Conservation (phyloP, 2,888 invertebrate genomes). For the Amaurobius ferox region DNA sequence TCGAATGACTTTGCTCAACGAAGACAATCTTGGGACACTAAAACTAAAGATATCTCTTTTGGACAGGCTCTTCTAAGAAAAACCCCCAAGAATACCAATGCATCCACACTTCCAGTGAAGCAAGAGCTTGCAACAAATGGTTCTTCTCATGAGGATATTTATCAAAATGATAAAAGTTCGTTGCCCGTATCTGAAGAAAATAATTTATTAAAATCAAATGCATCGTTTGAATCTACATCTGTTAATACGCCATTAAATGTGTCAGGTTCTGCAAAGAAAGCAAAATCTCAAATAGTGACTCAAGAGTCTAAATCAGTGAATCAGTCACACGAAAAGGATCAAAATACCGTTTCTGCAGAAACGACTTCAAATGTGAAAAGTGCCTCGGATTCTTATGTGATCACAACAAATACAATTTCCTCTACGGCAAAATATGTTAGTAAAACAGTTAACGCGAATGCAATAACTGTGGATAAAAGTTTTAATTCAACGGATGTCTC, state of each 20-base stretch:
- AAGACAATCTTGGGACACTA: slow-evolving; percentile 47
- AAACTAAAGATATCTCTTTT: slow-evolving; percentile 41
- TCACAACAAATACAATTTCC: neutral
- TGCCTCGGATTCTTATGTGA: neutral
- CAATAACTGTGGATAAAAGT: neutral
- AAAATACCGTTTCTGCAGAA: neutral
- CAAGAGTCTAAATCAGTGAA: neutral
- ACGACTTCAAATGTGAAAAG: neutral
- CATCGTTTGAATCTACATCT: neutral
- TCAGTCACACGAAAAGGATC: neutral
- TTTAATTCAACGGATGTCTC: slow-evolving; percentile 4
- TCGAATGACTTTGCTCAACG: slow-evolving; percentile 35
- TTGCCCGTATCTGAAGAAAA: too few species aligned
- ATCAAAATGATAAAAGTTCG: neutral
- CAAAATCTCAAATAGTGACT: neutral
- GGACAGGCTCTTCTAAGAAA: slow-evolving; percentile 42
- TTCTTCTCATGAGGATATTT: neutral
- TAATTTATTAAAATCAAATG: too few species aligned
- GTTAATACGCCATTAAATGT: too few species aligned
- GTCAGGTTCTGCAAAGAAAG: neutral
- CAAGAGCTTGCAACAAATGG: slow-evolving; percentile 16
- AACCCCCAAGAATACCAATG: slow-evolving; percentile 31
- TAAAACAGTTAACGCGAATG: neutral
- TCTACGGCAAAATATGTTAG: neutral
- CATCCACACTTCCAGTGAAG: neutral